phyloP scores from a whole-genome alignment of 2,888 invertebrate species.

The Buathra laborator region DNA sequence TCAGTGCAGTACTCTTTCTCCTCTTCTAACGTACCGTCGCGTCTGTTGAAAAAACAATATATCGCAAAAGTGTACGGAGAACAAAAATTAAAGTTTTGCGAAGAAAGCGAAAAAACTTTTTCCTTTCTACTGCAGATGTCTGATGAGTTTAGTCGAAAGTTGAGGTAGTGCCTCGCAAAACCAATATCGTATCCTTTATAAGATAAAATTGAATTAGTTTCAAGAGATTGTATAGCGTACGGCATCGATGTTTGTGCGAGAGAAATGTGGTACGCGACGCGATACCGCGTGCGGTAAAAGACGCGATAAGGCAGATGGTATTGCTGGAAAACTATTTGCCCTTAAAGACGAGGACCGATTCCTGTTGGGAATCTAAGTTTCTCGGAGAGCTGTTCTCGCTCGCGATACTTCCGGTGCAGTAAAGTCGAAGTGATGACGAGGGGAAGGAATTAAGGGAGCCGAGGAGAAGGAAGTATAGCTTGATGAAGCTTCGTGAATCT shows the following conservation, averaged over 20 bases:
- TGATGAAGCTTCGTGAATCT: not conserved
- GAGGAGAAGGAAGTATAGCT: not conserved
- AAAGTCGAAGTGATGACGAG: not conserved
- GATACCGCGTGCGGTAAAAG: too few relatives aligned
- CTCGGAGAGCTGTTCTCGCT: not conserved
- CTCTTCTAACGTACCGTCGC: too few relatives aligned
- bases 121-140: not conserved
- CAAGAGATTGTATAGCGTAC: not conserved
- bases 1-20: too few relatives aligned
- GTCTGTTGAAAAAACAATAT: not conserved
- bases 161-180: not conserved
- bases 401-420: not conserved
- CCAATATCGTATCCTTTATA: conserved; percentile 22
- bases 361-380: not conserved
- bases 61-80: not conserved
- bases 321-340: not conserved
- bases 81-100: not conserved
- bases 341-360: conserved; percentile 4
- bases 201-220: conserved; percentile 40
- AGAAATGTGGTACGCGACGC: not conserved
- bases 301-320: conserved; percentile 10
- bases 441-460: not conserved
- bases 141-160: not conserved
- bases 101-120: not conserved
- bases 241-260: not conserved